Evolutionary conservation across 1,140 invertebrate genomes (phyloP).

Genomic region (Drosophila quadrilineata): DNA sequence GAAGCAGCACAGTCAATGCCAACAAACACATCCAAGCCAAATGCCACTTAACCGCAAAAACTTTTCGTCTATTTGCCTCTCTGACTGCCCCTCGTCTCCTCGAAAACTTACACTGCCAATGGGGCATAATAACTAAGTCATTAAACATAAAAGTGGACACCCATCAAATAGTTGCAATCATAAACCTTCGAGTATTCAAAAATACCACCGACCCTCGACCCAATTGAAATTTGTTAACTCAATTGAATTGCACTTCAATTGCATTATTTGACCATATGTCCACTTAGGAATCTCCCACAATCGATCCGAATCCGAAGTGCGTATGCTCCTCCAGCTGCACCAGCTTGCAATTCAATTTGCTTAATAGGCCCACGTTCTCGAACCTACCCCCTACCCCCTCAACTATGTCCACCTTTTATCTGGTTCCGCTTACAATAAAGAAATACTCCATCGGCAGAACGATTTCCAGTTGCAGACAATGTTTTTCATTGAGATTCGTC

Average conservation of each 20-base stretch:
- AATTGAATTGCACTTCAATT: no score
- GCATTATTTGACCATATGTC: slow-evolving; percentile 18
- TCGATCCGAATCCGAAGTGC: not conserved
- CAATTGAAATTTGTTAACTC: slow-evolving; percentile 13
- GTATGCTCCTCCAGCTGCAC: not conserved
- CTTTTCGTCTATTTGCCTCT: slow-evolving; percentile 29
- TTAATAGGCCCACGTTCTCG: slow-evolving; percentile 16
- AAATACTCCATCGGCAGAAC: not conserved
- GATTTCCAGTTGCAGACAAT: no score
- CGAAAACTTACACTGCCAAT: slow-evolving; percentile 19
- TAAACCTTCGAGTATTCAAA: not conserved
- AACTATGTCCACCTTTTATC: slow-evolving; percentile 20
- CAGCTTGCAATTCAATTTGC: slow-evolving; percentile 31
- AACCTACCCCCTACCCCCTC: no score
- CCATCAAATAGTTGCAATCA: not conserved
- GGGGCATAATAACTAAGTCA: slow-evolving; percentile 42
- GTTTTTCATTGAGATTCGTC: no score
- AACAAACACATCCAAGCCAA: slow-evolving; percentile 20
- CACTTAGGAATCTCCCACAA: not conserved
- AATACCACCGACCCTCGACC: not conserved
- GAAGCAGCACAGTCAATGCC: not conserved
- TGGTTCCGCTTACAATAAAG: not conserved
- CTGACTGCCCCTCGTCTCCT: slow-evolving; percentile 14
- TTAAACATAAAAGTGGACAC: slow-evolving; percentile 10
- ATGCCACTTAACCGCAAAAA: slow-evolving; percentile 50